A percentile compares a stretch with the other conserved stretches of the same genome.
These are phyloP conservation scores for Apodemia zela DNA, from an alignment of 2,888 invertebrate species.

Conservation along the genomic window DNA sequence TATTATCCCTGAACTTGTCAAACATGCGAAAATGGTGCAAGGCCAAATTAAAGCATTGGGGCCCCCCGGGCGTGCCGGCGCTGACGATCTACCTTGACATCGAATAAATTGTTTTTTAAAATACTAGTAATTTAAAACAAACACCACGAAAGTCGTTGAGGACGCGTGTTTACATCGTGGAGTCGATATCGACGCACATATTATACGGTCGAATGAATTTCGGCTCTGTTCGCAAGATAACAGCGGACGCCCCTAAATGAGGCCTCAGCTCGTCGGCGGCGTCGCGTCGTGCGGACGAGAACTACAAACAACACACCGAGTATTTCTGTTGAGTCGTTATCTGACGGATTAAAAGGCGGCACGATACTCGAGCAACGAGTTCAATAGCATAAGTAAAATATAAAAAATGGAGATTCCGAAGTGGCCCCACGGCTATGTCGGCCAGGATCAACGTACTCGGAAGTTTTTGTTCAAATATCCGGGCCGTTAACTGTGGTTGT, in stretches of 20 bases:
- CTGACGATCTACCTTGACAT: neutral
- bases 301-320: constrained; percentile 58
- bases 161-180: constrained; percentile 37
- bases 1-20: neutral
- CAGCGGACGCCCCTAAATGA: constrained; percentile 63
- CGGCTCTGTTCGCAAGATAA: constrained; percentile 61
- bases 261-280: constrained; percentile 52
- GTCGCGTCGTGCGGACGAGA: constrained; percentile 44
- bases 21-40: constrained; percentile 2
- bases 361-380: constrained; percentile 35
- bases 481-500: constrained; percentile 36
- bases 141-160: constrained; percentile 21
- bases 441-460: constrained; percentile 55
- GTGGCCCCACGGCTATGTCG: constrained; percentile 39
- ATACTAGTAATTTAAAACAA: constrained; percentile 1
- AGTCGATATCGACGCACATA: constrained; percentile 51
- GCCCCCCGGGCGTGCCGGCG: neutral
- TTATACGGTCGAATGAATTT: constrained; percentile 63
- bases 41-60: neutral
- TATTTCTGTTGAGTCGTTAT: constrained; percentile 51
- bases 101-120: constrained; percentile 10
- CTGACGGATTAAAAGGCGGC: constrained; percentile 46
- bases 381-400: constrained; percentile 51
- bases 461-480: constrained; percentile 56
- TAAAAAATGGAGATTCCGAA: constrained; percentile 48